Evolutionary conservation across 1,140 invertebrate genomes (phyloP).

Genomic region (Drosophila malerkotliana): DNA sequence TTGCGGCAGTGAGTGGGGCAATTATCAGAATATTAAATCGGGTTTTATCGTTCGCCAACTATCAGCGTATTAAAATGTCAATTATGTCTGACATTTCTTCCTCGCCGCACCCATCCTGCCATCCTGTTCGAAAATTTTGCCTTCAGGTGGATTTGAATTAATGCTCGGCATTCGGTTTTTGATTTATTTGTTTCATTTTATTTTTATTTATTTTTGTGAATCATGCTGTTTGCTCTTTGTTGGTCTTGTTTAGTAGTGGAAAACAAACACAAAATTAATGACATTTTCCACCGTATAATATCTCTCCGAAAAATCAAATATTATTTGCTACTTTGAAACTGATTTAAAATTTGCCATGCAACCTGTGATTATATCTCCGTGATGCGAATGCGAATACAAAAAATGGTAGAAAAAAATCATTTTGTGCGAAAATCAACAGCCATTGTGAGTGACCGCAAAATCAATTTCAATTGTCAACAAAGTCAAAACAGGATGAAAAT

Average conservation of each 20-base stretch:
- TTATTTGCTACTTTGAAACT: conserved; percentile 56
- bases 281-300: conserved; percentile 48
- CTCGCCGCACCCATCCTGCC: background rate
- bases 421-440: conserved; percentile 67
- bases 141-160: conserved; percentile 43
- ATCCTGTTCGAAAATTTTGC: background rate
- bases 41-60: conserved; percentile 69
- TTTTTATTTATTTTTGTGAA: conserved; percentile 34
- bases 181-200: conserved; percentile 50
- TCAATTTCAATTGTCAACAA: conserved; percentile 82
- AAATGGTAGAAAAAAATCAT: conserved; percentile 6
- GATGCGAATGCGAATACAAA: background rate
- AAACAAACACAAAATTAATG: conserved; percentile 58
- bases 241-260: conserved; percentile 21
- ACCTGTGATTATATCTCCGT: conserved; percentile 65
- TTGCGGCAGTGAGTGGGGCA: conserved; percentile 52
- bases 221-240: conserved; percentile 45
- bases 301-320: conserved; percentile 44
- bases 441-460: conserved; percentile 74
- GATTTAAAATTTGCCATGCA: conserved; percentile 60
- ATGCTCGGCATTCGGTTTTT: conserved; percentile 34
- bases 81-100: conserved; percentile 64
- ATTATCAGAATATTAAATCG: conserved; percentile 82
- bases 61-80: conserved; percentile 81
- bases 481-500: conserved; percentile 71